Conservation (phyloP, 2,888 invertebrate species). For the Netelia virgata region DNA sequence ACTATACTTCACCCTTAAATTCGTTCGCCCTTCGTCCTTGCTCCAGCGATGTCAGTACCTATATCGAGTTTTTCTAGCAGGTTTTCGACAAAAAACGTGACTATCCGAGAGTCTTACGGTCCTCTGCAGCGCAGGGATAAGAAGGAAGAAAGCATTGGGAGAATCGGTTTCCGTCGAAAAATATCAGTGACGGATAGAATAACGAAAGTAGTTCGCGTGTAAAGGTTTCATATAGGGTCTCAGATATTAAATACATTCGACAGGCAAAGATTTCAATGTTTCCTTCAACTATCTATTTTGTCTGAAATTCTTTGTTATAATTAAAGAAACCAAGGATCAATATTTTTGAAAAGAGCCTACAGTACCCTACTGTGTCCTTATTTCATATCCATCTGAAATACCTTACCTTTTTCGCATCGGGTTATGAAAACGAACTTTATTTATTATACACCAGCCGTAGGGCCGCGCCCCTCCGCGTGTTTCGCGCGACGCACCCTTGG, state of each 20-base stretch:
- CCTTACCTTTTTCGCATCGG: too few species aligned
- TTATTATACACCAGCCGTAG: too few species aligned
- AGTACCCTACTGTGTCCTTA: too few species aligned
- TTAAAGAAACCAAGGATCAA: background rate
- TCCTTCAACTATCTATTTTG: background rate
- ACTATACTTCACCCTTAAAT: slow-evolving; percentile 24
- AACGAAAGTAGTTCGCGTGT: slow-evolving; percentile 42
- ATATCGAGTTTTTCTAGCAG: slow-evolving; percentile 45
- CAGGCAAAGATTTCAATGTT: too few species aligned
- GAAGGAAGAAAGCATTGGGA: slow-evolving; percentile 30
- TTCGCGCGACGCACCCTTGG: too few species aligned
- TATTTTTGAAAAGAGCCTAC: too few species aligned
- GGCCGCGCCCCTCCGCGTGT: too few species aligned
- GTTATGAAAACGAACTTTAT: too few species aligned
- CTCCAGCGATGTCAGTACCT: background rate
- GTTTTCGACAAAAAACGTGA: slow-evolving; percentile 71
- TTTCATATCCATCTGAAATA: too few species aligned
- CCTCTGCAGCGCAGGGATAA: slow-evolving; percentile 17
- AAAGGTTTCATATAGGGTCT: background rate
- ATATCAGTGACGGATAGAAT: background rate
- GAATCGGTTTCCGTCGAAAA: slow-evolving; percentile 17
- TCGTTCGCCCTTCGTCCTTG: slow-evolving; percentile 15
- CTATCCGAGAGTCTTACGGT: slow-evolving; percentile 51
- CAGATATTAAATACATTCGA: too few species aligned
- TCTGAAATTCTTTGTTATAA: background rate